A percentile compares a stretch with the other conserved stretches of the same genome.
These are phyloP conservation scores for Diarsia dahlii DNA, from an alignment of 2,888 invertebrate genomes.

Conservation along the genomic window DNA sequence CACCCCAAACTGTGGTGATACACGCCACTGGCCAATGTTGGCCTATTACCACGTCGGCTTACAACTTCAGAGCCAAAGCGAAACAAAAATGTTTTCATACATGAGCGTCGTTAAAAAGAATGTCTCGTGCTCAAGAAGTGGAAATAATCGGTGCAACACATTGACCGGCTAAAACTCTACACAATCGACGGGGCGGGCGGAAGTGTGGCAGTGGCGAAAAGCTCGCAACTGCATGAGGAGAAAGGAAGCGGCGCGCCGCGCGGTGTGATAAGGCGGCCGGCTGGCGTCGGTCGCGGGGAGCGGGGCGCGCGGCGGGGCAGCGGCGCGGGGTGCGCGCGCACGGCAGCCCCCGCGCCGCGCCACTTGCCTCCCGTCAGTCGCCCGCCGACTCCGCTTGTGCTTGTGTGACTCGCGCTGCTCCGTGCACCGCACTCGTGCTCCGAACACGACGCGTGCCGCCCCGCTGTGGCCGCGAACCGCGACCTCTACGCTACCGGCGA, in stretches of 20 bases:
- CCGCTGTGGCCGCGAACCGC: conserved; percentile 91
- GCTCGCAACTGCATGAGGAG: conserved; percentile 90
- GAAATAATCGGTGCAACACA: conserved; percentile 81
- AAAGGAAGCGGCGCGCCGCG: conserved; percentile 89
- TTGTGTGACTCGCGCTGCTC: conserved; percentile 91
- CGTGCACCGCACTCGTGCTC: conserved; percentile 90
- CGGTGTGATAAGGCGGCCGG: conserved; percentile 89
- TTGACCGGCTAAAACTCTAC: conserved; percentile 84
- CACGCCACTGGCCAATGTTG: neutral
- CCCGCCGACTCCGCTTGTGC: conserved; percentile 91
- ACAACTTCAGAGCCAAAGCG: conserved; percentile 24
- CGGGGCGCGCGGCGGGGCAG: conserved; percentile 72
- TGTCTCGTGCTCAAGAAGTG: conserved; percentile 73
- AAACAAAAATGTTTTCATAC: conserved; percentile 49
- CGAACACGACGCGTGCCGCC: conserved; percentile 90
- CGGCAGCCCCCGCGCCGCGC: conserved; percentile 87
- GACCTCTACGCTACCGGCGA: conserved; percentile 91
- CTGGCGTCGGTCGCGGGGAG: conserved; percentile 84
- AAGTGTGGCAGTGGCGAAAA: conserved; percentile 90
- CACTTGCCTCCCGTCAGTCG: conserved; percentile 89
- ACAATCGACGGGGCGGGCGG: conserved; percentile 87
- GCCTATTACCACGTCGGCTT: conserved; percentile 3
- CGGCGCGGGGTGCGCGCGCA: conserved; percentile 86
- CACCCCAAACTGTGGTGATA: neutral
- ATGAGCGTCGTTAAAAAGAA: conserved; percentile 63